Evolutionary conservation across 2,113 vertebrate genomes (phyloP), one percentile per base, ranked within the genome.

Genomic region (Ammospiza caudacuta): DNA sequence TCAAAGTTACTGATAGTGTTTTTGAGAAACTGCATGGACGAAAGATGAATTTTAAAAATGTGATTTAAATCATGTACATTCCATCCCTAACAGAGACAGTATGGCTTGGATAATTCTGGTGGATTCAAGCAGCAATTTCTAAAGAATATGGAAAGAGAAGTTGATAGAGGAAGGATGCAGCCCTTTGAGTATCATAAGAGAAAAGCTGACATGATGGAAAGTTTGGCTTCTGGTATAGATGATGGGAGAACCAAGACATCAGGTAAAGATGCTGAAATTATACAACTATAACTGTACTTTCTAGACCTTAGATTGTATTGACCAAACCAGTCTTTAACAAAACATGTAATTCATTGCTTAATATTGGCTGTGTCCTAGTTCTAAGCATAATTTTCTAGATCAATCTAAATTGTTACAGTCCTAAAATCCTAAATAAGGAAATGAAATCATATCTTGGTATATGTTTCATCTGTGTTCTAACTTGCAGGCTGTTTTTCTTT

Each of bases 141-240:
- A 63, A 98, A 93, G 86, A 98, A 97, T 79, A 98, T 99, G 98
- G 98, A 99, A 97, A 98, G 90, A 80, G 99, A 98, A 47, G 99
- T 99, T 55, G 96, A 98, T 43, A 97, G 95, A 35, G 99, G 99
- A 89, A 97, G 96, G 59, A 98, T 99, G 98, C 96, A 94, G 41
- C 99, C 99, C 4, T 97, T 97, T 66, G 98, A 99, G 61, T 99
- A 99, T 97, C 98, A 99, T 88, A 97, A 87, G 76, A 98, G 98
- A 86, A 99, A 96, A 97, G 98, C 98, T 11, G 98, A 99, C 68
- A 97, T 99, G 98, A 98, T 99, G 98, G 99, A 99, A 95, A 98
- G 98, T 47, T 94, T 99, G 93, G 98, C 99, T 91, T 96, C 97
- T 58, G 99, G 99, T 63, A 44, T 98, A 89, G 99, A 99, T 95